Evolutionary conservation across 2,113 vertebrate genomes (phyloP).

Genomic region (Leiothrix lutea): DNA sequence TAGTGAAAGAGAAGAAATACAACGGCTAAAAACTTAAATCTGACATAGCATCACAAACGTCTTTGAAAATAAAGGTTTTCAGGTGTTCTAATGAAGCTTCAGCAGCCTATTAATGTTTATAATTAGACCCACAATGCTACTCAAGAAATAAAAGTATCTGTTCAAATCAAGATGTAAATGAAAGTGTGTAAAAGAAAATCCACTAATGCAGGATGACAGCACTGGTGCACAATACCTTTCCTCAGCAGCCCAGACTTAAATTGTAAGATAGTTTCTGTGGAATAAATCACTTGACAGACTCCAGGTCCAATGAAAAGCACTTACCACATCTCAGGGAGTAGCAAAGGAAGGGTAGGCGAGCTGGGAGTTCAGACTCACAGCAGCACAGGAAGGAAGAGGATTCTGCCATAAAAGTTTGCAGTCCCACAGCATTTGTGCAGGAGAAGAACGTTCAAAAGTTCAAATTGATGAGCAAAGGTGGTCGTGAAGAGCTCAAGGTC

Average conservation of each 20-base stretch:
- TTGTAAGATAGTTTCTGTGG: background rate
- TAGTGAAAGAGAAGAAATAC: background rate
- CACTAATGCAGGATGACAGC: background rate
- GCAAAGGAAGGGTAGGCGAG: background rate
- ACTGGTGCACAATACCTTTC: background rate
- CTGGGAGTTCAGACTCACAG: background rate
- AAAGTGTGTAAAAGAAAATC: background rate
- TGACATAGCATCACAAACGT: background rate
- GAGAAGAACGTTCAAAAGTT: background rate
- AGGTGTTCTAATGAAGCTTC: background rate
- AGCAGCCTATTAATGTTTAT: background rate
- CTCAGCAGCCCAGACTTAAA: background rate
- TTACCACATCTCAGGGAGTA: background rate
- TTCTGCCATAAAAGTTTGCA: background rate
- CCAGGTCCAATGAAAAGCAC: background rate
- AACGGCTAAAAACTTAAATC: background rate
- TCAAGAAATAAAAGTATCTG: background rate
- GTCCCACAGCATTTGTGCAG: background rate
- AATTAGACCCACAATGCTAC: background rate
- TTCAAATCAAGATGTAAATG: background rate
- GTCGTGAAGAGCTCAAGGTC: background rate
- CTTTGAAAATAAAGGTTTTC: background rate
- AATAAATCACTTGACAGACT: background rate
- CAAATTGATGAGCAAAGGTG: background rate
- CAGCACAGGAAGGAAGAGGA: background rate